Conservation (phyloP, 2,888 invertebrate species). For the Gari tellinella region DNA sequence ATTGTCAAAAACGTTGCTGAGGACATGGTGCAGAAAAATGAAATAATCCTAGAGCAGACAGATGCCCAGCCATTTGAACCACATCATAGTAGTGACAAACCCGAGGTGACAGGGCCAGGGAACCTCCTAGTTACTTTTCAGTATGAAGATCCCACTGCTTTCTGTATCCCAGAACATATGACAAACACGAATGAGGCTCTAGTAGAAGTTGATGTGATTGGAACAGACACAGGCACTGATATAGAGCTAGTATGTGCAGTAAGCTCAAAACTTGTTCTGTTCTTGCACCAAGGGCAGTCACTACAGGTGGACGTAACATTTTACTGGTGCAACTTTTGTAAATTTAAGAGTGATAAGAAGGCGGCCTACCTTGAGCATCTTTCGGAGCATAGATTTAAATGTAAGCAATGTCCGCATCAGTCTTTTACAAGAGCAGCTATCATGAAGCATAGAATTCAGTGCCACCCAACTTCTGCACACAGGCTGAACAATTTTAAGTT, state of each 20-base stretch:
- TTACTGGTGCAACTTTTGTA: slow-evolving; percentile 80
- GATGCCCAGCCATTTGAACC: slow-evolving; percentile 67
- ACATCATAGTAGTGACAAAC: slow-evolving; percentile 35
- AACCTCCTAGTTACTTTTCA: slow-evolving; percentile 31
- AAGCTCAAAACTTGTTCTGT: slow-evolving; percentile 64
- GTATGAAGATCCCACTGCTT: slow-evolving; percentile 65
- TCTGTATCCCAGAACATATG: slow-evolving; percentile 60
- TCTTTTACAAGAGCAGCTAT: slow-evolving; percentile 75
- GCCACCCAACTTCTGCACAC: slow-evolving; percentile 68
- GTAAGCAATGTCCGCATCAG: slow-evolving; percentile 75
- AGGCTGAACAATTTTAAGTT: slow-evolving; percentile 65
- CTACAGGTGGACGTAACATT: slow-evolving; percentile 68
- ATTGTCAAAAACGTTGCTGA: slow-evolving; percentile 66
- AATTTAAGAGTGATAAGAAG: slow-evolving; percentile 69
- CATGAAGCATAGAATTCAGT: slow-evolving; percentile 67
- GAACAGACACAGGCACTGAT: slow-evolving; percentile 53
- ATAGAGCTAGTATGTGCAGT: slow-evolving; percentile 75
- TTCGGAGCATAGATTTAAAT: slow-evolving; percentile 76
- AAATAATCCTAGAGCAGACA: slow-evolving; percentile 65
- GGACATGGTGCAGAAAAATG: slow-evolving; percentile 68
- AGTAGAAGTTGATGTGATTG: slow-evolving; percentile 65
- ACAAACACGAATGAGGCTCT: slow-evolving; percentile 65
- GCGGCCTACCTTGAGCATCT: slow-evolving; percentile 68
- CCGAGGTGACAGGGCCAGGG: slow-evolving; percentile 2
- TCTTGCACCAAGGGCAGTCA: slow-evolving; percentile 59